Percentiles rank a stretch among this genome's conserved stretches.
Evolutionary conservation across 1,140 invertebrate genomes (phyloP).

Genomic region (Zaprionus camerounensis): DNA sequence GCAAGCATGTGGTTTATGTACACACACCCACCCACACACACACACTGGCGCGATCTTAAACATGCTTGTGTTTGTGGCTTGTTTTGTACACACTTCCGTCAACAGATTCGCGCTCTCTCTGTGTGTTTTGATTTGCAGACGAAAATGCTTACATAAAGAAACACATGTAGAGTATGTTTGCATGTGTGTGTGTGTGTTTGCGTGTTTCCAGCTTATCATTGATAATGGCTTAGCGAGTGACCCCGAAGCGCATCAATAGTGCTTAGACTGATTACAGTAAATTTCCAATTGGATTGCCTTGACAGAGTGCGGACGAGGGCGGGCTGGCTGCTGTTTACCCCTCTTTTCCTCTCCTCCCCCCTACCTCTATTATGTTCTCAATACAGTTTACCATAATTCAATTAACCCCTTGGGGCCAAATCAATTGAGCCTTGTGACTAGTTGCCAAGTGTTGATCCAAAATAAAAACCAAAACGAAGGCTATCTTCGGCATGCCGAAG

Average conservation of each 20-base stretch:
- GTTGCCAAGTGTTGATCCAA: conserved; percentile 44
- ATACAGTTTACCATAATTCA: conserved; percentile 79
- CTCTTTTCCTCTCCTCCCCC: too few species aligned
- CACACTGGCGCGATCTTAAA: not conserved
- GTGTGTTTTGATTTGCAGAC: conserved; percentile 43
- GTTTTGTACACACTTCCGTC: conserved; percentile 43
- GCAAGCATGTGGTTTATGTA: conserved; percentile 28
- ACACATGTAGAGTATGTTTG: not conserved
- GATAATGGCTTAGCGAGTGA: conserved; percentile 43
- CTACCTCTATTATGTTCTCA: conserved; percentile 6
- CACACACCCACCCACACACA: not conserved
- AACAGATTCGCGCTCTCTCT: conserved; percentile 19
- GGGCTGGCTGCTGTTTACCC: not conserved
- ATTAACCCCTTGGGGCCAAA: conserved; percentile 78
- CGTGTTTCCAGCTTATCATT: conserved; percentile 32
- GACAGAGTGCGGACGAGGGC: not conserved
- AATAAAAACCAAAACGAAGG: not conserved
- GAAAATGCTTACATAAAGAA: conserved; percentile 33
- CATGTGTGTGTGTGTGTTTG: conserved; percentile 11
- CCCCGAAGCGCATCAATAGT: conserved; percentile 40
- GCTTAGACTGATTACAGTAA: conserved; percentile 22
- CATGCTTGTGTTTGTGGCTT: conserved; percentile 10
- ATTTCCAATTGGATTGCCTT: conserved; percentile 21
- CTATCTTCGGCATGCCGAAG: too few species aligned
- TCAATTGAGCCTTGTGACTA: conserved; percentile 71